Conservation (phyloP, 2,888 invertebrate species). For the Chamaedrilus cognettii region DNA sequence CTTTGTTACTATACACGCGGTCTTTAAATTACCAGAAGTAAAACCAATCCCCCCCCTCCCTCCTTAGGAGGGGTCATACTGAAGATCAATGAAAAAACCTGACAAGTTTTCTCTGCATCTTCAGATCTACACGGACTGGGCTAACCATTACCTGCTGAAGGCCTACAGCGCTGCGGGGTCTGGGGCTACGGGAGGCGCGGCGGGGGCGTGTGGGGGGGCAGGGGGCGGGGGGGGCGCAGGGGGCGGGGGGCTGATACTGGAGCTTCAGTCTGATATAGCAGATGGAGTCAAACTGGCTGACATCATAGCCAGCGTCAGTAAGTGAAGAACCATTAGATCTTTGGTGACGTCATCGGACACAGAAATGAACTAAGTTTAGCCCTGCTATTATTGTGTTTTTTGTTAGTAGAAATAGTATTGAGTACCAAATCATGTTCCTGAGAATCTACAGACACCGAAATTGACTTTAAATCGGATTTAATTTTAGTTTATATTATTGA, state of each 20-base stretch:
- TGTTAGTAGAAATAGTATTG: too few relatives aligned
- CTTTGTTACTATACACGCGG: too few relatives aligned
- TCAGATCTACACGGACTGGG: conserved; percentile 99
- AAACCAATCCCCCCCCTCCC: too few relatives aligned
- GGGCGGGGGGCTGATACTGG: not conserved
- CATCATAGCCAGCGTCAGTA: conserved; percentile 1
- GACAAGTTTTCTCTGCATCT: not conserved
- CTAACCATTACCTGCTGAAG: conserved; percentile 94
- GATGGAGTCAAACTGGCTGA: conserved; percentile 5
- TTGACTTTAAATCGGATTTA: too few relatives aligned
- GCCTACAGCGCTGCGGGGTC: conserved; percentile 66
- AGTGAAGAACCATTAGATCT: not conserved
- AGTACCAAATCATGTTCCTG: too few relatives aligned
- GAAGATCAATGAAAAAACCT: too few relatives aligned
- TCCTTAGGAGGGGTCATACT: too few relatives aligned
- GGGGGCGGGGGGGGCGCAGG: not conserved
- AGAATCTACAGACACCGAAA: too few relatives aligned
- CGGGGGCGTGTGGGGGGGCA: too few relatives aligned
- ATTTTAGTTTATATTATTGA: too few relatives aligned
- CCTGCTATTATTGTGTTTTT: not conserved
- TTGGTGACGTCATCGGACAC: not conserved
- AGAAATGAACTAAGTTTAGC: not conserved
- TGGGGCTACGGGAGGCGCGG: too few relatives aligned
- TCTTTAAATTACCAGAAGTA: too few relatives aligned
- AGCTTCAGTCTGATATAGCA: conserved; percentile 4